phyloP scores from a whole-genome alignment of 2,888 invertebrate species.

The Tanypteryx hageni region DNA sequence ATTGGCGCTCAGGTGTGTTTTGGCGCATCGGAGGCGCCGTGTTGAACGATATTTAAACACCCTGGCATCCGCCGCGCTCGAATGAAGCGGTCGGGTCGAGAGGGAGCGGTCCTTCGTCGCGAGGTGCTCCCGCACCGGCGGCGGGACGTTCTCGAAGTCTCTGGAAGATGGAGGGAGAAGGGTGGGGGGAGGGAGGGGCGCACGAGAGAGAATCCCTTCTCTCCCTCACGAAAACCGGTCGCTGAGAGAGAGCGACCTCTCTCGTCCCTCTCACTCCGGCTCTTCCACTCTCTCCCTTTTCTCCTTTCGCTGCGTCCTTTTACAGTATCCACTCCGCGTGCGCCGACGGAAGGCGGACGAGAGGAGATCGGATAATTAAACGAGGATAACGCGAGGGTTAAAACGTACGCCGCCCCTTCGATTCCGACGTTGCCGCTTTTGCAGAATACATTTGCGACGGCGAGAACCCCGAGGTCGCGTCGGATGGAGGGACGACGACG shows the following conservation, averaged over 20 bases:
- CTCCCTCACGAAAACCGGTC: constrained; percentile 29
- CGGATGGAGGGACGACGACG: neutral
- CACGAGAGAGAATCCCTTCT: neutral
- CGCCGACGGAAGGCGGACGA: neutral
- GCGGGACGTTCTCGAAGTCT: neutral
- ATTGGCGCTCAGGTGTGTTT: no score
- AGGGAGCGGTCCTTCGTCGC: neutral
- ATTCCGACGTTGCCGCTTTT: neutral
- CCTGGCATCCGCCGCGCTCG: neutral
- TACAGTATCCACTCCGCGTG: neutral
- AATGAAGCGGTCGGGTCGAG: neutral
- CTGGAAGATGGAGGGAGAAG: no score
- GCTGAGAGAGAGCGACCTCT: neutral
- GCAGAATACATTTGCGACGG: neutral
- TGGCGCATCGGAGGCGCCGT: no score
- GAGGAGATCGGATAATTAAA: neutral
- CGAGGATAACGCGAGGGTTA: neutral
- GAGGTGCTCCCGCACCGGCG: neutral
- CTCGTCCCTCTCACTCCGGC: neutral
- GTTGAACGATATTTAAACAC: no score
- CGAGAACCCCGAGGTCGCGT: neutral
- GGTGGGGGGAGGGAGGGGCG: neutral
- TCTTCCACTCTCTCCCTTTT: neutral
- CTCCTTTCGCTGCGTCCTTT: neutral
- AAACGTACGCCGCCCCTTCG: neutral